phyloP scores from a whole-genome alignment of 1,140 invertebrate species.

The Drosophila ohnishii region DNA sequence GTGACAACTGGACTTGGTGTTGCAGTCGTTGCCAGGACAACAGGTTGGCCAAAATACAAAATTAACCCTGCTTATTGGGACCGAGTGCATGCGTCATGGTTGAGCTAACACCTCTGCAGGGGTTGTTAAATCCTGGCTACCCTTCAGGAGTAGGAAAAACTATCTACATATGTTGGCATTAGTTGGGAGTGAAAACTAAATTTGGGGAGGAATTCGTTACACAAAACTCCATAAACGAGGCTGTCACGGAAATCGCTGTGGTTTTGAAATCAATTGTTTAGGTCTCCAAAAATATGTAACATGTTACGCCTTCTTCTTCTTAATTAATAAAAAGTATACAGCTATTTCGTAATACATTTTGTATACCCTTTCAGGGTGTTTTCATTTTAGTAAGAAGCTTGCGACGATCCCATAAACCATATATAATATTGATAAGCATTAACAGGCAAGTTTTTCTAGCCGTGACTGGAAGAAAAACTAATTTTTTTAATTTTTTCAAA shows the following conservation, averaged over 20 bases:
- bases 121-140: slow-evolving; percentile 50
- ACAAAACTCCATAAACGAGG: too few relatives aligned
- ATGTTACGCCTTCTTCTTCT: background rate
- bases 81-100: slow-evolving; percentile 50
- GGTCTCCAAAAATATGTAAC: background rate
- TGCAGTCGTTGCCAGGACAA: slow-evolving; percentile 62
- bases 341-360: too few relatives aligned
- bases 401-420: too few relatives aligned
- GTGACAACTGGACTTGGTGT: slow-evolving; percentile 54
- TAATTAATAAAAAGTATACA: too few relatives aligned
- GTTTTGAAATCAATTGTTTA: slow-evolving; percentile 1
- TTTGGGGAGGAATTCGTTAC: background rate
- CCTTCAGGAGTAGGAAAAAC: slow-evolving; percentile 1
- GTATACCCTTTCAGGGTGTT: too few relatives aligned
- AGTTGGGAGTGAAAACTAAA: background rate
- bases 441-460: too few relatives aligned
- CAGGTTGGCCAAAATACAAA: slow-evolving; percentile 71
- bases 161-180: background rate
- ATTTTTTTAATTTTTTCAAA: too few relatives aligned
- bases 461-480: too few relatives aligned
- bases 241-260: background rate
- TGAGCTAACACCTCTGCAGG: slow-evolving; percentile 35
- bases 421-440: too few relatives aligned
- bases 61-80: slow-evolving; percentile 51
- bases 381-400: too few relatives aligned